These are phyloP conservation scores for Gopherus evgoodei DNA, from an alignment of 2,113 vertebrate species.

Conservation along the genomic window DNA sequence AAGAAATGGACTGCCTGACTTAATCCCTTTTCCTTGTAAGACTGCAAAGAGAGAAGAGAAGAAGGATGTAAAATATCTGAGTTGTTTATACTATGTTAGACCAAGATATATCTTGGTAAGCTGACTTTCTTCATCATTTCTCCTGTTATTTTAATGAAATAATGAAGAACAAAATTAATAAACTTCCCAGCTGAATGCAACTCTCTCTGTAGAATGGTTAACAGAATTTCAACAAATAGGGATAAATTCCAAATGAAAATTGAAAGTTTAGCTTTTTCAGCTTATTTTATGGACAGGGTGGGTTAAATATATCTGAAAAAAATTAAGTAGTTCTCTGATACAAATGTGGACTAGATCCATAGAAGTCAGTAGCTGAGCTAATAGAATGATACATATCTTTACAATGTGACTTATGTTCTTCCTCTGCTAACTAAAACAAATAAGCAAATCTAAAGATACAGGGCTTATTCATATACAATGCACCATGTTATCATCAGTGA, in stretches of 20 bases:
- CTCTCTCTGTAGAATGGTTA: not conserved
- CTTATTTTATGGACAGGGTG: not conserved
- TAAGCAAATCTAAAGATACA: not conserved
- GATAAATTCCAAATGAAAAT: not conserved
- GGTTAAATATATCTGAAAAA: not conserved
- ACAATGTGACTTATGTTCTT: not conserved
- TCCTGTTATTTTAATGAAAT: not conserved
- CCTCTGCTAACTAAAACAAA: not conserved
- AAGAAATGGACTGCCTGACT: not conserved
- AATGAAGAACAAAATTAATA: not conserved
- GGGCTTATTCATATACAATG: not conserved
- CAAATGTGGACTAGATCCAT: not conserved
- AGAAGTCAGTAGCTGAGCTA: not conserved
- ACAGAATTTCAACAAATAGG: not conserved
- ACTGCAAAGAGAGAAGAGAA: not conserved
- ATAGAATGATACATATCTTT: not conserved
- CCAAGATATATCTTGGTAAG: not conserved
- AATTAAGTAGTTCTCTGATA: not conserved
- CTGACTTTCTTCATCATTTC: not conserved
- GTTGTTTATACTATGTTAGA: not conserved
- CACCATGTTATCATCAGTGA: not conserved
- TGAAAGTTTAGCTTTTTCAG: not conserved
- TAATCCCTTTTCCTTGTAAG: not conserved
- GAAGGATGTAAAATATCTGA: not conserved
- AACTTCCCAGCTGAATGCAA: not conserved